Evolutionary conservation across 92 coral and sea anemone genomes (phyloP).

Genomic region (Porites divaricata): DNA sequence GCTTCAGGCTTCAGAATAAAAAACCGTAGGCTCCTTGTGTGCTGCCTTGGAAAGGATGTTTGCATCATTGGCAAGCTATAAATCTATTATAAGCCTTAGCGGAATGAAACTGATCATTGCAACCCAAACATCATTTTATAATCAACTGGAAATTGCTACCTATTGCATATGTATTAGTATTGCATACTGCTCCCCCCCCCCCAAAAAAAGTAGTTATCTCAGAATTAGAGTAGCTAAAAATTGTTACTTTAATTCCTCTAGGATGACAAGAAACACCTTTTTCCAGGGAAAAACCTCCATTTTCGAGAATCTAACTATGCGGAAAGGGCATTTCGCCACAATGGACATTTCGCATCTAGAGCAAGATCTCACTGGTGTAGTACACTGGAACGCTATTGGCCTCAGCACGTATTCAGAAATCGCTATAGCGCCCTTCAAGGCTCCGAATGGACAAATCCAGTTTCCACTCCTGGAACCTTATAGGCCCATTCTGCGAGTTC

Average conservation of each 20-base stretch:
- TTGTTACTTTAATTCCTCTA: not conserved
- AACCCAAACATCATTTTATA: no score
- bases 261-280: conserved; percentile 13
- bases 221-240: no score
- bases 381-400: conserved; percentile 18
- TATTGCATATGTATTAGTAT: no score
- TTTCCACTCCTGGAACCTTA: not conserved
- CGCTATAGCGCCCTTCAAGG: conserved; percentile 19
- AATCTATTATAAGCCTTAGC: no score
- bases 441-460: conserved; percentile 14
- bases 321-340: conserved; percentile 2
- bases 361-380: not conserved
- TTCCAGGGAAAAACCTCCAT: conserved; percentile 8
- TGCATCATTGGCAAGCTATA: no score
- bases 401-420: conserved; percentile 23
- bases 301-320: not conserved
- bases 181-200: no score
- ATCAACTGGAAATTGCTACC: no score
- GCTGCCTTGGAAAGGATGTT: no score
- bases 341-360: conserved; percentile 14
- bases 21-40: no score
- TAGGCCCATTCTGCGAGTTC: conserved; percentile 25
- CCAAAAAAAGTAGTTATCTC: no score
- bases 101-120: no score
- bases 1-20: no score